phyloP scores from a whole-genome alignment of 1,140 invertebrate species.

The Bombus terrestris region DNA sequence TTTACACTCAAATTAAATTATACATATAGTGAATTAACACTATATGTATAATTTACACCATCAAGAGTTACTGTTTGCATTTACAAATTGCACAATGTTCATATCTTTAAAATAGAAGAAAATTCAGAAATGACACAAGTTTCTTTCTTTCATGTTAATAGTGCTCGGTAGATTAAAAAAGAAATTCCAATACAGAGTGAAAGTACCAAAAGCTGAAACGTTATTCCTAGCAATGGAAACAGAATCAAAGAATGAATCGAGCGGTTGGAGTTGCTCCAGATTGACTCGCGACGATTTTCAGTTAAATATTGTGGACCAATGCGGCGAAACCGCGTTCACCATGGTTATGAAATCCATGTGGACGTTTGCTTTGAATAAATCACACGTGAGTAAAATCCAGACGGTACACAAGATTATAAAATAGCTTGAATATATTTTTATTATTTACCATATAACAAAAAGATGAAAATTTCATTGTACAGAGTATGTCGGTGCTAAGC shows the following conservation, averaged over 20 bases:
- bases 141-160: not conserved
- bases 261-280: conserved; percentile 22
- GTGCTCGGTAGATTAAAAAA: conserved; percentile 64
- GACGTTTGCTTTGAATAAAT: conserved; percentile 65
- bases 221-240: conserved; percentile 72
- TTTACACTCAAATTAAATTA: too few species aligned
- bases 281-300: conserved; percentile 45
- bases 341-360: conserved; percentile 67
- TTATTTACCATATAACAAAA: not conserved
- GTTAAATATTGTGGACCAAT: conserved; percentile 68
- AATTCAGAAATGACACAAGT: not conserved
- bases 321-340: conserved; percentile 68
- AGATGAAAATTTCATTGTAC: not conserved
- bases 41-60: too few species aligned
- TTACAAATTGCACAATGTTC: too few species aligned
- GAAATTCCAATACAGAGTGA: conserved; percentile 70
- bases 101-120: too few species aligned
- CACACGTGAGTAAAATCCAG: conserved; percentile 9
- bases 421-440: too few species aligned
- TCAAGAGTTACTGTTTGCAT: too few species aligned
- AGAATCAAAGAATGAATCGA: conserved; percentile 7
- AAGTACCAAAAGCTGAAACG: conserved; percentile 71
- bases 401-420: not conserved
- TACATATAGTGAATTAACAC: too few species aligned
- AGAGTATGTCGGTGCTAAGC: conserved; percentile 70